Base-by-base conservation (phyloP, 35 echinoderm and acorn worm species). In the Apostichopus californicus region DNA sequence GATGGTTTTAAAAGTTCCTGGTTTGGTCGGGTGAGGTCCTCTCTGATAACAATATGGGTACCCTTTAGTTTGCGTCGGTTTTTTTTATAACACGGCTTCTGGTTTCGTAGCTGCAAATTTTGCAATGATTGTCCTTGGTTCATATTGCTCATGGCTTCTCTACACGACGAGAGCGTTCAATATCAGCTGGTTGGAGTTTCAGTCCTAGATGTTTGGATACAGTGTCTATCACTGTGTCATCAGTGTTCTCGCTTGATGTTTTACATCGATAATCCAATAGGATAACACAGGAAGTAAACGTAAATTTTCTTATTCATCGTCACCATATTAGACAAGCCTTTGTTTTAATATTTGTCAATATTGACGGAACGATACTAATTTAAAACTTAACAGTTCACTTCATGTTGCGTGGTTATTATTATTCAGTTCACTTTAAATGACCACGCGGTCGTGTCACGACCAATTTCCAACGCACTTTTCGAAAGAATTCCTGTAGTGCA, bases 231-330 rank as follows among this genome's bases (percentile, higher is more conserved):
- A 28, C 26, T 28, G 26, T 28, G 26, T 28, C 26, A 1, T 28
- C 26, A 20, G 77, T 78, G 23, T 80, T 80, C n/a, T 80, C 78
- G 23, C 1, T 80, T 80, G n/a, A n/a, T n/a, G 78, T 28, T 80
- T 80, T 80, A 55, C 78, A 25, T 80, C 24, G 5, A 81, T 81
- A 28, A 28, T 1, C 1, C 0, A 28, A 28, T 28, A 28, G 26
- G 26, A 28, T 28, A 28, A 28, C 24, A 25, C 24, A 25, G 24
- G 1, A 25, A 25, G 24, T 25, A 25, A 25, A 25, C 24, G 24
- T 25, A 0, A 25, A 25, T 25, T 25, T 25, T 25, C 24, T 25
- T 0, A 25, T 25, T 1, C 24, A 25, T 25, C 24, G 24, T 25
- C 24, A 25, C 24, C 24, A 25, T 25, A 25, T 25, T 25, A 25